Conservation (phyloP, 1,140 invertebrate genomes). For the Hycleus cichorii region DNA sequence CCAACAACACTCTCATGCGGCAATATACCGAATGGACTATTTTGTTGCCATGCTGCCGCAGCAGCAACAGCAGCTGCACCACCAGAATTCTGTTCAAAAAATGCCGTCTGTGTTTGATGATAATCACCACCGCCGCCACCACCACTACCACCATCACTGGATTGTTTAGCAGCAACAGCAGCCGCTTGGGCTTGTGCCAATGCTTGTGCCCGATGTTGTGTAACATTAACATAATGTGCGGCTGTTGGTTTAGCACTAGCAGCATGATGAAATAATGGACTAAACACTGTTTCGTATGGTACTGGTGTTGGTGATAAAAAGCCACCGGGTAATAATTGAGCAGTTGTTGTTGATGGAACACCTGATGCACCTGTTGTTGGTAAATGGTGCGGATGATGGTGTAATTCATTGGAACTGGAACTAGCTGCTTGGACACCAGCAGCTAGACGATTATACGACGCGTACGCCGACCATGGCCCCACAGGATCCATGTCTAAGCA, state of each 20-base stretch:
- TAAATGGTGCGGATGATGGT: constrained; percentile 55
- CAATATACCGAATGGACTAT: constrained; percentile 67
- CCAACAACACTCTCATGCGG: constrained; percentile 69
- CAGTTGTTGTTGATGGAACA: constrained; percentile 41
- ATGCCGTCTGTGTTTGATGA: constrained; percentile 45
- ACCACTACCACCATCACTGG: constrained; percentile 31
- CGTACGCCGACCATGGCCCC: constrained; percentile 67
- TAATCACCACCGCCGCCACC: constrained; percentile 38
- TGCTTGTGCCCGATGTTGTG: constrained; percentile 44
- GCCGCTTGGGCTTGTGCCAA: constrained; percentile 39
- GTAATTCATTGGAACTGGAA: constrained; percentile 45
- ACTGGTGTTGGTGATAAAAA: constrained; percentile 59
- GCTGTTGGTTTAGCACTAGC: constrained; percentile 46
- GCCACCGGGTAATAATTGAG: constrained; percentile 59
- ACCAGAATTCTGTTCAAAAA: constrained; percentile 55
- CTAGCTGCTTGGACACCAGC: constrained; percentile 48
- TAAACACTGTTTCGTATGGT: constrained; percentile 63
- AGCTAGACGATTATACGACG: constrained; percentile 62
- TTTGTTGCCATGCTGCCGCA: constrained; percentile 57
- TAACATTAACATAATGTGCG: constrained; percentile 48
- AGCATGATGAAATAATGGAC: constrained; percentile 62
- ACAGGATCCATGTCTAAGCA: constrained; percentile 60
- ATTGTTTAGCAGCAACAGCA: constrained; percentile 48
- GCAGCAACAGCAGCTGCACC: constrained; percentile 44
- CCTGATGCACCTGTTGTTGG: constrained; percentile 42